phyloP scores from a whole-genome alignment of 2,113 vertebrate genomes.

The Numida meleagris region DNA sequence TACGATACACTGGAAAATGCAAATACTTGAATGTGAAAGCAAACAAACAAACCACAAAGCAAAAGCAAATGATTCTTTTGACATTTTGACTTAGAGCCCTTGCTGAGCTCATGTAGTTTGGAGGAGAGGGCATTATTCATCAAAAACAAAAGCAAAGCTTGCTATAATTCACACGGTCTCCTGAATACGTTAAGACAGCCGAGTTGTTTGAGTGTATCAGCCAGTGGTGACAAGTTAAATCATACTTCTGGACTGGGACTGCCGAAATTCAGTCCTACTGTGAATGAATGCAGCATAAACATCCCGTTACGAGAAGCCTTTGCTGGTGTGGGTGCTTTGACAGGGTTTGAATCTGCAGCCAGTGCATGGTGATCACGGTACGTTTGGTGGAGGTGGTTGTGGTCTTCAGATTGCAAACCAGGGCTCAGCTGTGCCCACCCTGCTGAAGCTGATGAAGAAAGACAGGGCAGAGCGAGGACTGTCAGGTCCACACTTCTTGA shows the following conservation, averaged over 20 bases:
- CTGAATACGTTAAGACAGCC: not conserved
- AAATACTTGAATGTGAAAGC: not conserved
- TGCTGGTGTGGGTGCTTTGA: not conserved
- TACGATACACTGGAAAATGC: not conserved
- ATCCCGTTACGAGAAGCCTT: not conserved
- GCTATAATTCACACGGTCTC: not conserved
- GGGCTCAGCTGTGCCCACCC: not conserved
- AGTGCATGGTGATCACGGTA: not conserved
- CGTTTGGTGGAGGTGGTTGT: not conserved
- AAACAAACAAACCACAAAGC: not conserved
- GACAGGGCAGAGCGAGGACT: not conserved
- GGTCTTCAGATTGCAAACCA: not conserved
- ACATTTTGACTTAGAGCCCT: not conserved
- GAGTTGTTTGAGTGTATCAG: not conserved
- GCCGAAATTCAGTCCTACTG: slow-evolving; percentile 23
- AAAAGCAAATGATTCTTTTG: not conserved
- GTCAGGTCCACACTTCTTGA: not conserved
- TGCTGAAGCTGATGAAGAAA: not conserved
- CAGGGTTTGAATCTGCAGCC: not conserved
- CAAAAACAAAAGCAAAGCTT: not conserved
- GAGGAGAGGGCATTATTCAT: not conserved
- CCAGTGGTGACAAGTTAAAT: slow-evolving; percentile 23
- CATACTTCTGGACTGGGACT: not conserved
- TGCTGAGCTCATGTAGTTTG: not conserved
- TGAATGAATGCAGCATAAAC: slow-evolving; percentile 27